A percentile compares a stretch with the other conserved stretches of the same genome.
phyloP scores from a whole-genome alignment of 2,797 vertebrate species.

The Semotilus atromaculatus region DNA sequence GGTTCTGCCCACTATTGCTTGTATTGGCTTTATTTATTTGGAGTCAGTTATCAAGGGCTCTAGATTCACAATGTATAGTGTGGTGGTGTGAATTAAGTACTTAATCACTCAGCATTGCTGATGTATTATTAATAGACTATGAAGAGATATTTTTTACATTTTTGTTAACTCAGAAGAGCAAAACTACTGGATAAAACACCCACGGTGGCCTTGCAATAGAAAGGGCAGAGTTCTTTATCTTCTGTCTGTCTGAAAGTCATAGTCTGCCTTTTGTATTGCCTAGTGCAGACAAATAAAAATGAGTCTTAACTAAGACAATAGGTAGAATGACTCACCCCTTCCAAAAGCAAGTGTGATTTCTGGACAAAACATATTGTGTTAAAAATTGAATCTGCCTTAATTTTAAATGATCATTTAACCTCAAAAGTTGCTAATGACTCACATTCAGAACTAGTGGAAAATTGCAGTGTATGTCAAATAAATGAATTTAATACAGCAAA shows the following conservation, averaged over 20 bases:
- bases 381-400: constrained; percentile 50
- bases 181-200: constrained; percentile 8
- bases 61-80: constrained; percentile 10
- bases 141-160: not conserved
- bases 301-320: not conserved
- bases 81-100: constrained; percentile 20
- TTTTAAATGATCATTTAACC: constrained; percentile 55
- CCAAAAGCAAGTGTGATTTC: constrained; percentile 64
- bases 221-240: not conserved
- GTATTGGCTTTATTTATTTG: not conserved
- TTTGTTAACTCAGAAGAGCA: not conserved
- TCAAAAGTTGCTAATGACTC: constrained; percentile 40
- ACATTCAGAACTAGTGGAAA: constrained; percentile 47
- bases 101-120: not conserved
- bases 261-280: not conserved
- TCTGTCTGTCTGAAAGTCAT: not conserved
- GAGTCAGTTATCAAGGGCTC: not conserved
- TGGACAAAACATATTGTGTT: constrained; percentile 56
- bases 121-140: not conserved
- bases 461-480: constrained; percentile 65
- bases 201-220: not conserved
- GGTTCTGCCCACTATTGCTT: not conserved
- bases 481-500: constrained; percentile 31
- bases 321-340: not conserved
- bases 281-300: constrained; percentile 14